Evolutionary conservation across 2,888 invertebrate species (phyloP), one percentile per base, ranked within the genome.

Genomic region (Melanostoma scalare): DNA sequence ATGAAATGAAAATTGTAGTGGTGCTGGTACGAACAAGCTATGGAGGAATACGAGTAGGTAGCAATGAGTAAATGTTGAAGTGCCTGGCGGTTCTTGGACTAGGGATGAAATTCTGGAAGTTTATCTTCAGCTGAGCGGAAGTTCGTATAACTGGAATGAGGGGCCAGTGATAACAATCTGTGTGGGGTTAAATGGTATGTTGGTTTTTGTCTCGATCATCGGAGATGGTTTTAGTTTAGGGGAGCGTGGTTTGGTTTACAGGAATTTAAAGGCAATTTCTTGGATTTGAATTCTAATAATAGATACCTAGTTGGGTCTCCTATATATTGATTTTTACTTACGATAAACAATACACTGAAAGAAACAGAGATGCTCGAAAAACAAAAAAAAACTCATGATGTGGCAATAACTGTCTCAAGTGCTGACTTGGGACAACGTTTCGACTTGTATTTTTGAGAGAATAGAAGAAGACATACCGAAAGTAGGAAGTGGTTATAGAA

Each of bases 1-100:
- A 60, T 58, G 58, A 53, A 67, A 61, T 46, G 42, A 53, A 48
- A 31, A 69, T 69, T 56, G 56, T 44, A 36, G 31, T 73, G 20
- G 69, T 35, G 42, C n/a, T n/a, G 9, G 9, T 38, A 38, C 3
- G 36, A 38, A 30, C 4, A 30, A 6, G 38, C 8, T 38, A 40
- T 36, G 0, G 8, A 44, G 38, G 36, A 9, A 55, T 35, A 8
- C n/a, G 20, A 3, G 44, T 31, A 6, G 52, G 31, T 33, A 10
- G 6, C 36, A 9, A 3, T 20, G 40, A 4, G 31, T 35, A 56
- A 20, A 20, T 35, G 9, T 44, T 38, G 31, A 58, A 77, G 38
- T 72, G n/a, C 42, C 60, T 42, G 44, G 44, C 31, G 58, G n/a
- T 60, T 9, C 30, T 38, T n/a, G 20, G 20, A 20, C 20, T 0